Percentiles rank a stretch among this genome's conserved stretches.
These are phyloP conservation scores for Pseudomyrmex sp. DNA, from an alignment of 1,140 invertebrate species.

Conservation along the genomic window DNA sequence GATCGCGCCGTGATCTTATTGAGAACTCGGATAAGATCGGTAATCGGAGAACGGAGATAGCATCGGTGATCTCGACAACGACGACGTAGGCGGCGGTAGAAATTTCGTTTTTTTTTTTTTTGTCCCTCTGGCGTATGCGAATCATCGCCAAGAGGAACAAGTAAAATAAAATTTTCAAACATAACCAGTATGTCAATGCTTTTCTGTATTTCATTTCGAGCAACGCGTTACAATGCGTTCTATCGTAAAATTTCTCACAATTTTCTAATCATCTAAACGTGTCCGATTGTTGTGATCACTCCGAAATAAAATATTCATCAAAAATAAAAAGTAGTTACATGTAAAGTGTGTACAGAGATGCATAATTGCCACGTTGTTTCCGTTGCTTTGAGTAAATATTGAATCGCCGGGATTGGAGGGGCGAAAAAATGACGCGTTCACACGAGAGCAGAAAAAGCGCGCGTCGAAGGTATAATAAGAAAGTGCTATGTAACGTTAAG, in stretches of 20 bases:
- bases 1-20: constrained; percentile 48
- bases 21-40: constrained; percentile 44
- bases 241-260: constrained; percentile 28
- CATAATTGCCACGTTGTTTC: background rate
- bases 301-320: background rate
- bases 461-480: constrained; percentile 17
- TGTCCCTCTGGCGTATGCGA: constrained; percentile 8
- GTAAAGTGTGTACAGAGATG: background rate
- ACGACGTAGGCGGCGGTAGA: constrained; percentile 40
- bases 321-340: background rate
- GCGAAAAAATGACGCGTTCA: constrained; percentile 7
- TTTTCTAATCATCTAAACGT: constrained; percentile 22
- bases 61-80: constrained; percentile 24
- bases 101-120: constrained; percentile 24
- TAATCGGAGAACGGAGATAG: constrained; percentile 55
- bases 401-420: background rate
- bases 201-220: constrained; percentile 27
- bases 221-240: constrained; percentile 6
- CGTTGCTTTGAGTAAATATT: constrained; percentile 7
- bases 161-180: constrained; percentile 5
- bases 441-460: constrained; percentile 24
- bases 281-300: background rate
- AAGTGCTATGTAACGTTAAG: constrained; percentile 45
- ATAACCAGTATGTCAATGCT: background rate
- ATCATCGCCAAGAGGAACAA: constrained; percentile 27